These are phyloP conservation scores for Saxidomus purpurata DNA, from an alignment of 1,140 invertebrate species.

Conservation along the genomic window DNA sequence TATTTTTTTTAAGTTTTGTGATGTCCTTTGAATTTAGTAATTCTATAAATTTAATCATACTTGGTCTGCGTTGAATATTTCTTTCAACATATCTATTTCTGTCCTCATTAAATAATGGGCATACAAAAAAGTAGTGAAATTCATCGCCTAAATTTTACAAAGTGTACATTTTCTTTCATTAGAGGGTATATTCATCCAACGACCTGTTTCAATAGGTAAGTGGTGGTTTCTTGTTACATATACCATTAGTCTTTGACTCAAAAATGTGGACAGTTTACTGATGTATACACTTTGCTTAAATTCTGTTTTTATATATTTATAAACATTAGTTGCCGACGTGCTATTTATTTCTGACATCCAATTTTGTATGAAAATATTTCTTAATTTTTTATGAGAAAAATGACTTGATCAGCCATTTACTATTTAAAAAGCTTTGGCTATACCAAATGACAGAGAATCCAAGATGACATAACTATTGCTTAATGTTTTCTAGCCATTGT, in stretches of 20 bases:
- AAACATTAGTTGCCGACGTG: conserved; percentile 8
- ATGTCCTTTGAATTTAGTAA: no score
- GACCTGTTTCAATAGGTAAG: not conserved
- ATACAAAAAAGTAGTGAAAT: not conserved
- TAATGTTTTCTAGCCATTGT: conserved; percentile 27
- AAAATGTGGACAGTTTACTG: not conserved
- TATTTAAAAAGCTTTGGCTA: conserved; percentile 10
- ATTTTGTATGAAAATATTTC: conserved; percentile 20
- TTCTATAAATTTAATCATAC: no score
- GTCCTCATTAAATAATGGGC: not conserved
- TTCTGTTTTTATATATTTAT: conserved; percentile 39
- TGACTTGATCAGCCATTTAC: not conserved
- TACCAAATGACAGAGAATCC: not conserved
- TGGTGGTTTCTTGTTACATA: not conserved
- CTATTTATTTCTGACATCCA: conserved; percentile 35
- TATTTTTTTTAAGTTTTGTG: no score
- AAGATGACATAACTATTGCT: not conserved
- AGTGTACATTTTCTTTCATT: not conserved
- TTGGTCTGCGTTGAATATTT: no score
- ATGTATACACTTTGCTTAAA: not conserved
- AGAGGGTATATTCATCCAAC: not conserved
- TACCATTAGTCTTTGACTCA: not conserved
- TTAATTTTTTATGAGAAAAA: conserved; percentile 10
- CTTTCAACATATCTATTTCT: not conserved
- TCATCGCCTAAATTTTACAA: not conserved